Base-by-base conservation (phyloP, 1,140 invertebrate genomes). In the Halictus rubicundus region DNA sequence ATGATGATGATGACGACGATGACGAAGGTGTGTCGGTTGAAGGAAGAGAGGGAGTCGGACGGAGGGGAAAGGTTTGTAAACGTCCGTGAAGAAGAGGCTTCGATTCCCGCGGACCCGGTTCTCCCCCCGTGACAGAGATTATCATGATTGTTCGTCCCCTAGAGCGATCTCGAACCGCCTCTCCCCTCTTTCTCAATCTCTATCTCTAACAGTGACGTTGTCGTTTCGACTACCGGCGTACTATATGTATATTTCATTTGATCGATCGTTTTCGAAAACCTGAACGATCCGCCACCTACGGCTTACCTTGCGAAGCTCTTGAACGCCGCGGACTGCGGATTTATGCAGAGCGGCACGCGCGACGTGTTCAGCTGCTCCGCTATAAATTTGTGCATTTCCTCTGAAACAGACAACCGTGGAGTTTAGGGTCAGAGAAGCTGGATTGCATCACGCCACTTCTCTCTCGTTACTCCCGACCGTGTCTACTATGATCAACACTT, bases 291-390 rank as follows among this genome's bases (percentile, higher is more conserved):
- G 68, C 49, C 59, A 57, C 52, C 80, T 82, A 70, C 64, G 78
- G 75, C 96, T 98, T 97, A 99, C 98, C 98, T 99, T 94, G 98
- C 97, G 95, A 99, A 99, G 95, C 97, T 99, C 94, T 99, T 99
- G 95, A 99, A 99, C 91, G 98, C 98, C 90, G 98, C 98, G 87
- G 98, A 99, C 94, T 99, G 98, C 82, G 98, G 99, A 95, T 99
- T 99, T 94, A 99, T 99, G 95, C 98, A 99, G 72, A 99, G 95
- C 85, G 99, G 99, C 79, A 99, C 98, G 79, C 98, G 96, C 90
- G 96, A 97, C 87, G 97, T 97, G 91, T 97, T 97, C 90, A 99
- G 95, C 92, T 99, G 98, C 92, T 99, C 98, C 86, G 97, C 96
- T 92, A 99, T 99, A 94, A 99, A 99, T 94, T 98, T 98, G 95